Base-by-base conservation (phyloP, 2,113 vertebrate species). In the Thamnophis sirtalis region DNA sequence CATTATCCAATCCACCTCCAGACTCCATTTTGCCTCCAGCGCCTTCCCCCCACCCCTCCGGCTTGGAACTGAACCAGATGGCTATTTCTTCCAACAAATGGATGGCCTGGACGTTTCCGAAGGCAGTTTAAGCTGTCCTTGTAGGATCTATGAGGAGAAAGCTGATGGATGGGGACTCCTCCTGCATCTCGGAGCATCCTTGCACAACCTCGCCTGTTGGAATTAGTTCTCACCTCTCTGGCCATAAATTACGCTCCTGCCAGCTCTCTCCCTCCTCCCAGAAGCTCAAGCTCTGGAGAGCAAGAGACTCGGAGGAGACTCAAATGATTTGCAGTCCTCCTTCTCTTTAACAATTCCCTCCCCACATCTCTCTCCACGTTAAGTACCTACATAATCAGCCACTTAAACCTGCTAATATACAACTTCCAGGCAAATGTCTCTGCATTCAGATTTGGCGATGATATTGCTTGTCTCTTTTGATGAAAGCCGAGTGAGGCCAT, bases 351-450 rank as follows among this genome's bases (percentile, higher is more conserved):
- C 93, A 90, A 92, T 11, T 19, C 54, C 90, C 0, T 51, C 33
- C 51, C 54, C 84, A 0, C 43, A 17, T 63, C 93, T 89, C 90
- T 87, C 87, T 28, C 93, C 92, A 93, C 87, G 68, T 89, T 90
- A 88, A 96, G 38, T 84, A 89, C 73, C 94, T 90, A 90, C 92
- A 60, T 60, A 92, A 94, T 89, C 84, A 94, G 95, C 53, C 87
- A 90, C 91, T 96, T 93, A 88, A 96, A 87, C 90, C 91, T 95
- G 54, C 92, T 86, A 19, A 91, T 24, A 92, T 10, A 6, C 1
- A 60, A 92, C 94, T 96, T 92, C 92, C 56, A 85, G 94, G 93
- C 93, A 96, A 96, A 93, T 87, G 50, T 91, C 9, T 93, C 87
- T 89, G 92, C 80, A 26, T 94, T 94, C 60, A 43, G 26, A 96